Conservation (phyloP, 2,797 vertebrate species). For the Mycteria americana region DNA sequence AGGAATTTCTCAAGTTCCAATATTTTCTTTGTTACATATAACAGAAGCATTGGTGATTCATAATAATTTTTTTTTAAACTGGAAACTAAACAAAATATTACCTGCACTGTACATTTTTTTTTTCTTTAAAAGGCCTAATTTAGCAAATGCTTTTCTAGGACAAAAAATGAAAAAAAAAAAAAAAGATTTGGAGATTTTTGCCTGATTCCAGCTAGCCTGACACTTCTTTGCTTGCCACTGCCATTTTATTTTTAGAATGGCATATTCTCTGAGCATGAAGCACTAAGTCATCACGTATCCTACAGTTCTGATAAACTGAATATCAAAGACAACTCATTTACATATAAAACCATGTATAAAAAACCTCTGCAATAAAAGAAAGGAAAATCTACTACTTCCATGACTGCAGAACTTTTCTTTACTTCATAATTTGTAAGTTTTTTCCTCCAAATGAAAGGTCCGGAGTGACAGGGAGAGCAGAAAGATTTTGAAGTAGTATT, state of each 20-base stretch:
- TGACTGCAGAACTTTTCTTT: background rate
- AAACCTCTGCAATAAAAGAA: background rate
- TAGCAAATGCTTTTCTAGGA: background rate
- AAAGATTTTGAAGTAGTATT: background rate
- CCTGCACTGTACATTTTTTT: background rate
- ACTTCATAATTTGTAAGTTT: background rate
- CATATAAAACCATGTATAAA: background rate
- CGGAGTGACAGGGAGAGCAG: background rate
- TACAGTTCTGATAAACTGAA: background rate
- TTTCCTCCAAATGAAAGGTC: background rate
- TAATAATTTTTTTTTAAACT: accelerated
- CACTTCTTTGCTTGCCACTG: background rate
- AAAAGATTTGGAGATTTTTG: background rate
- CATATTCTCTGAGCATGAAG: background rate
- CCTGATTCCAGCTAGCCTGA: background rate
- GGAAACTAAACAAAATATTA: background rate
- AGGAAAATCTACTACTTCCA: background rate
- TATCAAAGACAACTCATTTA: background rate
- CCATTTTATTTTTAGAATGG: background rate
- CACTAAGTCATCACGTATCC: background rate
- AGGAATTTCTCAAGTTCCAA: background rate
- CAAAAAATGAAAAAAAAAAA: background rate
- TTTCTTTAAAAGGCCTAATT: background rate
- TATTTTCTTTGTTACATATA: background rate
- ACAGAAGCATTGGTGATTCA: background rate